These are phyloP conservation scores for Gordius sp. DNA, from an alignment of 2,888 invertebrate species.

Conservation along the genomic window DNA sequence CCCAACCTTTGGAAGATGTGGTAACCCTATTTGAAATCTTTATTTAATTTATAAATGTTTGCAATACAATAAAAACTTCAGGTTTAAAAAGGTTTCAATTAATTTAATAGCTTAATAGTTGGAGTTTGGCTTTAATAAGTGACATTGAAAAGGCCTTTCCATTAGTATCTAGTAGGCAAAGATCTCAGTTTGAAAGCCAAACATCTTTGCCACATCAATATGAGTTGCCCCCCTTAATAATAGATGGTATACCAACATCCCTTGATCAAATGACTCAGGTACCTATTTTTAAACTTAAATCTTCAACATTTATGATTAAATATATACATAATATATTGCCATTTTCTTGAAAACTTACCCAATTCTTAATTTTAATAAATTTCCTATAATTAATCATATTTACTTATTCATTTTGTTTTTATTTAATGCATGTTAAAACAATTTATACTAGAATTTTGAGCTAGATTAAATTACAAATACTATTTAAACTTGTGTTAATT, in stretches of 20 bases:
- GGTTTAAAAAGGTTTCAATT: no score
- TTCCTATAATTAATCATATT: not conserved
- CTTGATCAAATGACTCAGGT: slow-evolving; percentile 15
- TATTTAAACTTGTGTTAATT: not conserved
- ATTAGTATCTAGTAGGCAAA: no score
- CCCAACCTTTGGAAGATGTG: no score
- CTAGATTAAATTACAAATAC: not conserved
- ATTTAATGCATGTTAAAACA: not conserved
- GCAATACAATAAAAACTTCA: no score
- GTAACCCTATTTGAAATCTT: no score
- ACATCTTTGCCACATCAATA: no score
- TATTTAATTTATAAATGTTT: no score
- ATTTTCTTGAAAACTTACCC: not conserved
- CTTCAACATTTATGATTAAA: not conserved
- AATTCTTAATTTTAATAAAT: not conserved
- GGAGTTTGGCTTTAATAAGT: no score
- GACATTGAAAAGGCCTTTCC: no score
- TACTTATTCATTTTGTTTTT: not conserved
- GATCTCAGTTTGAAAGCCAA: no score
- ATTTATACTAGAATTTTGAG: not conserved
- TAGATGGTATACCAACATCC: slow-evolving; percentile 11
- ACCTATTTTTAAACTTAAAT: not conserved
- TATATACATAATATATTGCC: not conserved
- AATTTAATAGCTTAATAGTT: no score
- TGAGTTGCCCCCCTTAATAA: not conserved